Evolutionary conservation across 2,797 vertebrate species (phyloP).

Genomic region (Okamejei kenojei): DNA sequence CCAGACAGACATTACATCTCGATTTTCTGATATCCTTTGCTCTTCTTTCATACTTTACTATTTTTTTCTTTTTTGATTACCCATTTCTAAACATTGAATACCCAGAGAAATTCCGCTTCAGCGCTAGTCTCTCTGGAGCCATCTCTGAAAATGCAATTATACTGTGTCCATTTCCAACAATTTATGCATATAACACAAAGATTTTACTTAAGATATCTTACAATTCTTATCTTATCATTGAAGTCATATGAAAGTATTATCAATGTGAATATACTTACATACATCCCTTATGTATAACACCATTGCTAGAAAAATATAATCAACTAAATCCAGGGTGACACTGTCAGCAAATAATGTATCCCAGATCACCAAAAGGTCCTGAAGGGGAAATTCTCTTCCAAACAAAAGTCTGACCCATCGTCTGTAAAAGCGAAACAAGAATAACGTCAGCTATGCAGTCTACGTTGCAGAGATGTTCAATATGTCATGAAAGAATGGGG

Average conservation of each 20-base stretch:
- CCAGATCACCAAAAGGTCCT: conserved; percentile 93
- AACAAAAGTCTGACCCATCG: conserved; percentile 93
- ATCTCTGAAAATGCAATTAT: too few species aligned
- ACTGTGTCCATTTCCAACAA: too few species aligned
- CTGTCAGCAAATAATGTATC: conserved; percentile 92
- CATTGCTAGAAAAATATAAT: conserved; percentile 96
- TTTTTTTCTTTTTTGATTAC: too few species aligned
- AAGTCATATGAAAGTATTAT: conserved; percentile 32
- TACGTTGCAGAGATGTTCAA: background rate
- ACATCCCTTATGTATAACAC: conserved; percentile 93
- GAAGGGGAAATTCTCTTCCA: conserved; percentile 87
- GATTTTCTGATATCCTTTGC: too few species aligned
- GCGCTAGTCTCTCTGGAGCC: too few species aligned
- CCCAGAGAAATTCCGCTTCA: too few species aligned
- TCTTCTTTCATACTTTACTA: too few species aligned
- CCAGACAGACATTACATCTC: too few species aligned
- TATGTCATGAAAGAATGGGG: background rate
- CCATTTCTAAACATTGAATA: too few species aligned
- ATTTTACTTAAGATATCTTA: background rate
- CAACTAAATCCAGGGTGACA: conserved; percentile 84
- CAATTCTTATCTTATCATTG: conserved; percentile 21
- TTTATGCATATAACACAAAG: background rate
- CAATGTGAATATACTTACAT: conserved; percentile 61
- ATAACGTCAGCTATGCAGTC: background rate
- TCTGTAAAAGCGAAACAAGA: conserved; percentile 53